Base-by-base conservation (phyloP, 2,797 vertebrate species). In the Falco rusticolus region DNA sequence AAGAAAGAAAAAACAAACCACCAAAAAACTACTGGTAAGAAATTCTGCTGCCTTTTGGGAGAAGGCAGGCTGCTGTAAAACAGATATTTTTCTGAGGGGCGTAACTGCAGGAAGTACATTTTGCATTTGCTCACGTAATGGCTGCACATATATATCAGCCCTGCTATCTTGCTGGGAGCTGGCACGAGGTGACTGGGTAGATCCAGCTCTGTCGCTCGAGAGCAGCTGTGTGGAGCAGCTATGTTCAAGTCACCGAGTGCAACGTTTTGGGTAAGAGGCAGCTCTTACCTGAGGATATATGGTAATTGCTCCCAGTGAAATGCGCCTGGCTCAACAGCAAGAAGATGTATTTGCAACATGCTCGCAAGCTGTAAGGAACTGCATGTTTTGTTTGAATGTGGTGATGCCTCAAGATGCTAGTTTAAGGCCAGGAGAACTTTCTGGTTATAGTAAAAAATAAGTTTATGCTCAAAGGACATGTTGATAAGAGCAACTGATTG, bases 261-360 rank as follows among this genome's bases (percentile, higher is more conserved):
- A 77, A 60, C 3, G 3, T 90, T 94, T 83, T 64, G 71, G 75
- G 53, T n/a, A 39, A 68, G 68, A 85, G 50, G 48, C 82, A 91
- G 71, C 60, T 83, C 60, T 74, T 75, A 85, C 92, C 69, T 93
- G 82, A 61, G 87, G 71, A 79, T 41, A 41, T 39, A 29, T 59
- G 59, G 43, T 90, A 70, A 90, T 95, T 88, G 29, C 47, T 95
- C 74, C 90, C 90, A 74, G 48, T 34, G 84, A 95, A 95, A 85
- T 0, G 6, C 71, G 37, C 47, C 78, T 80, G 59, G 79, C 87
- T 86, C 61, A 75, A 50, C 69, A 75, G 39, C 81, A 78, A 39
- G 63, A 51, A 71, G 70, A 26, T 21, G 12, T n/a, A 15, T 74
- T 59, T 89, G 60, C 53, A 70, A 20, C 4, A 22, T 5, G 17